Base-by-base conservation (phyloP, 2,797 vertebrate genomes). In the Falco biarmicus region DNA sequence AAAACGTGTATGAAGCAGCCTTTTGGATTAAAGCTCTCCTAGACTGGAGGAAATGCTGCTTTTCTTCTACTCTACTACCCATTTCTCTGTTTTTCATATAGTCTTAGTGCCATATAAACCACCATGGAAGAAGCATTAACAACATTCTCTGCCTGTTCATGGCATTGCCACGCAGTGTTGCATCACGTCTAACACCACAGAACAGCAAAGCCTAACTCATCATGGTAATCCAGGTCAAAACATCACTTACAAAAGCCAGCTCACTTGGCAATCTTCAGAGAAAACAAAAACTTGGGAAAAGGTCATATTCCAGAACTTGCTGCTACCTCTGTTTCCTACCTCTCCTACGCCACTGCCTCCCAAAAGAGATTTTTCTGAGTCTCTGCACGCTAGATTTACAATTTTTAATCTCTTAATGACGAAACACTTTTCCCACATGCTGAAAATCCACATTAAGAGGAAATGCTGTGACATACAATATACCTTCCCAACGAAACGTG, bases 61-160 rank as follows among this genome's bases (percentile, higher is more conserved):
- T 57, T 96, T 95, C 91, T 93, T 91, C 69, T 20, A 84, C 34
- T 95, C 74, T 74, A 59, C 84, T 79, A 96, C 64, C 57, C 68
- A 64, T 85, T 95, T 82, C 50, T 61, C 70, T 83, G 66, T 51
- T 78, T 93, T 95, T 95, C 94, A 94, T 48, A 77, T 86, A 92
- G 84, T 74, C 59, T 91, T 88, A 80, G 51, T 81, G 87, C 75
- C 90, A 90, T 32, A n/a, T 28, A 86, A 97, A 84, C 63, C 43
- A 73, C 63, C 84, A 69, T 9, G 48, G 74, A 93, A 84, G 90
- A 93, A 93, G 87, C 78, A 97, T 97, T 97, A 97, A 84, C 54
- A 87, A 76, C 64, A 69, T 90, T 94, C 89, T 95, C 95, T 92
- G 96, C 94, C 95, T 95, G 96, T 93, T 96, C 57, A 14, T 60